Evolutionary conservation across 2,888 invertebrate genomes (phyloP).

Genomic region (Platypus cylindrus): DNA sequence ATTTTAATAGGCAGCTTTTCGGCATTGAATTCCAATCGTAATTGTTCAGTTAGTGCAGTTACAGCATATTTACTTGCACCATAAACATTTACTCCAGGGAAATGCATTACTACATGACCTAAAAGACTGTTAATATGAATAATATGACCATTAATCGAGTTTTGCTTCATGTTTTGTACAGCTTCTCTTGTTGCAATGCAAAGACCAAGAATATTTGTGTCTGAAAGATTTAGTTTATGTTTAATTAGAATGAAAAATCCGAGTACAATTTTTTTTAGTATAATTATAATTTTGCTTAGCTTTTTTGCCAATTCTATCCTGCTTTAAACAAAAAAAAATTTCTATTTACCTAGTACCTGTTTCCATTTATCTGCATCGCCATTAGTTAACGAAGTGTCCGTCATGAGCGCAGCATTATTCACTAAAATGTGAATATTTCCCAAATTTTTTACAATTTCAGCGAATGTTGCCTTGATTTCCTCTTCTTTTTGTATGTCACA

Average conservation of each 20-base stretch:
- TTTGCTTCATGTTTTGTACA: conserved; percentile 16
- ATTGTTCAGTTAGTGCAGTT: conserved; percentile 17
- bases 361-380: conserved; percentile 9
- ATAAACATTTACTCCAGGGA: conserved; percentile 16
- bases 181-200: conserved; percentile 20
- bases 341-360: conserved; percentile 8
- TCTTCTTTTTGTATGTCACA: conserved; percentile 29
- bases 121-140: conserved; percentile 19
- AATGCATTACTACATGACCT: conserved; percentile 16
- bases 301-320: background rate
- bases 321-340: background rate
- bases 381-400: conserved; percentile 2
- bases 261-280: background rate
- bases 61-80: conserved; percentile 20
- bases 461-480: conserved; percentile 26
- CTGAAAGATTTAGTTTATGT: no score
- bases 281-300: background rate
- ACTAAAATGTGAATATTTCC: conserved; percentile 6
- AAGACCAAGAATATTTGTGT: conserved; percentile 20
- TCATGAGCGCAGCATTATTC: conserved; percentile 3
- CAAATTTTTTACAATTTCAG: conserved; percentile 20
- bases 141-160: conserved; percentile 17
- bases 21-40: conserved; percentile 16
- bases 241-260: background rate
- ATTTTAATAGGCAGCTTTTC: conserved; percentile 18